Evolutionary conservation across 2,113 vertebrate genomes (phyloP).

Genomic region (Cinclus mexicanus): DNA sequence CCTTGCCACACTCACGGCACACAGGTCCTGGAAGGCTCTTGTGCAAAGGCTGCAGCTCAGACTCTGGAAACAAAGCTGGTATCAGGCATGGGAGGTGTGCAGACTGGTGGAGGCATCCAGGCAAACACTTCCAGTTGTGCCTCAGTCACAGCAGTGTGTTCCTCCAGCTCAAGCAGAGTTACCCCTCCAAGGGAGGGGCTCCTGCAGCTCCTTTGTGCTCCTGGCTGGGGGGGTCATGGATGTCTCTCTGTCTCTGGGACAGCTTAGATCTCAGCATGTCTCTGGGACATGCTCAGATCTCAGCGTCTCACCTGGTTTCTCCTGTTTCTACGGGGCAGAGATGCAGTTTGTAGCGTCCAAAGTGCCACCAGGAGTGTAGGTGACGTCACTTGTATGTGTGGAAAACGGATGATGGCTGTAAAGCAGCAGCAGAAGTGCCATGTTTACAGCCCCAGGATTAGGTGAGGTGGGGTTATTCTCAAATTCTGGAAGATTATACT

Average conservation of each 20-base stretch:
- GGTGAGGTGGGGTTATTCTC: not conserved
- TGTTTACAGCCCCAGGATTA: not conserved
- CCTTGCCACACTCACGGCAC: rapidly evolving
- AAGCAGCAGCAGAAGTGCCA: rapidly evolving
- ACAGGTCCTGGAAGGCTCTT: not conserved
- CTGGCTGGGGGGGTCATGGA: rapidly evolving
- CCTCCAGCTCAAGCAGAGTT: not conserved
- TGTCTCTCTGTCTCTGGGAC: not conserved
- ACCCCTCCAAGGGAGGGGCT: not conserved
- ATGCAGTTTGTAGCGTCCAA: not conserved
- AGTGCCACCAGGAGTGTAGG: not conserved
- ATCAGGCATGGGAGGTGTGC: not conserved
- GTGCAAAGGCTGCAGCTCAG: not conserved
- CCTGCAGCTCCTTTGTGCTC: not conserved
- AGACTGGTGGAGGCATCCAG: not conserved
- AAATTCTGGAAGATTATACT: not conserved
- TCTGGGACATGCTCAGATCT: not conserved
- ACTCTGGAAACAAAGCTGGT: not conserved
- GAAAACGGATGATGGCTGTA: not conserved
- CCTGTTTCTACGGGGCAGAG: not conserved
- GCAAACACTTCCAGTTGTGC: rapidly evolving
- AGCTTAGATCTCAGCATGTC: not conserved
- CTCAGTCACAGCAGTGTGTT: not conserved
- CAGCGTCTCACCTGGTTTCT: not conserved
- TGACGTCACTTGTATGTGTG: not conserved